Percentiles rank a stretch among this genome's conserved stretches.
phyloP scores from a whole-genome alignment of 2,888 invertebrate species.

The Drosophila suboccidentalis region DNA sequence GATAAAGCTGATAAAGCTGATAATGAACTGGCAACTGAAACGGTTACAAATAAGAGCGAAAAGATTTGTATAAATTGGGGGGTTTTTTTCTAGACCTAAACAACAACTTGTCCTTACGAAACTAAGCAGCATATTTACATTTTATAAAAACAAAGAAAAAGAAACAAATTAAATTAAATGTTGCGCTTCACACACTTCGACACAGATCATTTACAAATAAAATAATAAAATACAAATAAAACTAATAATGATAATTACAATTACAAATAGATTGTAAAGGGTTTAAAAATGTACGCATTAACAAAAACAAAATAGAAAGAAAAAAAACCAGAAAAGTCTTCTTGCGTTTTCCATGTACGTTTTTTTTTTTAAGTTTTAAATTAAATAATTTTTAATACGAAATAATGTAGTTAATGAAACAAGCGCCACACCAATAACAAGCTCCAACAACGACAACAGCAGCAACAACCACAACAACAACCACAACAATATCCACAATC shows the following conservation, averaged over 20 bases:
- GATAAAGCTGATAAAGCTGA: constrained; percentile 6
- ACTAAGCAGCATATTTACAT: constrained; percentile 49
- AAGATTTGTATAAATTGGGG: constrained; percentile 49
- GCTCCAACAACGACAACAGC: constrained; percentile 17
- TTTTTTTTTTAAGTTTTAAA: constrained; percentile 48
- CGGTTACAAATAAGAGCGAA: constrained; percentile 1
- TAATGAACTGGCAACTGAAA: constrained; percentile 3
- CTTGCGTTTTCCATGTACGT: constrained; percentile 60
- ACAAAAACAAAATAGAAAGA: constrained; percentile 13
- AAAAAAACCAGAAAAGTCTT: constrained; percentile 56
- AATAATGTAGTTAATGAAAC: constrained; percentile 42
- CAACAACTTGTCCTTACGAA: constrained; percentile 36
- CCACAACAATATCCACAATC: constrained; percentile 38
- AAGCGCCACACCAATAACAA: constrained; percentile 30
- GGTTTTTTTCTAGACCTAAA: constrained; percentile 28
- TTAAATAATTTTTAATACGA: constrained; percentile 49
- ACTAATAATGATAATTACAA: constrained; percentile 73
- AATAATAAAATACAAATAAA: constrained; percentile 32
- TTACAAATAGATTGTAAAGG: constrained; percentile 61
- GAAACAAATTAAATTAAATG: constrained; percentile 28
- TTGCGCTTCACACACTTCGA: constrained; percentile 42
- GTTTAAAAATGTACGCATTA: constrained; percentile 47
- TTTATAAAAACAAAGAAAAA: constrained; percentile 43
- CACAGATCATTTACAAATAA: constrained; percentile 25
- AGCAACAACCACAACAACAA: constrained; percentile 28